These are phyloP conservation scores for Rhabdomys pumilio DNA, from an alignment of 2,797 vertebrate genomes.

Conservation along the genomic window DNA sequence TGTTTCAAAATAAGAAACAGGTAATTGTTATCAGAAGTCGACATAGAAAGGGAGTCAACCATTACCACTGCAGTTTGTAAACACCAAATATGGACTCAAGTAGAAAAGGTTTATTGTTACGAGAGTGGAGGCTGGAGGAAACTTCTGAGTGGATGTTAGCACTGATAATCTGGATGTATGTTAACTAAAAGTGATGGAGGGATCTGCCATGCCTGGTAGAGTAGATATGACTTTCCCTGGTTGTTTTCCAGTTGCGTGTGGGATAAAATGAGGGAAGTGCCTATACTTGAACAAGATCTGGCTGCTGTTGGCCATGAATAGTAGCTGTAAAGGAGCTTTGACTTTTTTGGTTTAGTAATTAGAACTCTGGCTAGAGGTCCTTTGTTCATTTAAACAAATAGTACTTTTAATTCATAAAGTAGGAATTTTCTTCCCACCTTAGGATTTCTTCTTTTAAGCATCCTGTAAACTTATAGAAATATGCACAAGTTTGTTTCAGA, in stretches of 20 bases:
- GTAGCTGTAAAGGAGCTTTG: not conserved
- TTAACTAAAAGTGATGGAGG: too few relatives aligned
- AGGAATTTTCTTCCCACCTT: not conserved
- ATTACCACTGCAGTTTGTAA: not conserved
- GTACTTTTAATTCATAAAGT: not conserved
- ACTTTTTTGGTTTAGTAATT: not conserved
- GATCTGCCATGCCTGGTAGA: not conserved
- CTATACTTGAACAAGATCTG: not conserved
- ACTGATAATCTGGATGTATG: not conserved
- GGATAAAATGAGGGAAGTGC: not conserved
- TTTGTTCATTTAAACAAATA: not conserved
- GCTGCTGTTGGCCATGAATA: rapidly evolving
- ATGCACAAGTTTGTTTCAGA: not conserved
- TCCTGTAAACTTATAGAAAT: not conserved
- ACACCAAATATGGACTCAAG: not conserved
- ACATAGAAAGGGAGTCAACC: not conserved
- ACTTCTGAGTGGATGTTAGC: not conserved
- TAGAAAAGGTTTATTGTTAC: not conserved
- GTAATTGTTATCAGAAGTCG: not conserved
- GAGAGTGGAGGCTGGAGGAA: not conserved
- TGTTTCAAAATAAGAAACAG: not conserved
- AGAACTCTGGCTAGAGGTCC: not conserved
- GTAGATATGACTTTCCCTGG: not conserved
- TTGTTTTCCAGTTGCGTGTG: not conserved
- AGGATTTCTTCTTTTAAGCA: not conserved